Evolutionary conservation across 2,113 vertebrate species (phyloP).

Genomic region (Erythrolamprus reginae): DNA sequence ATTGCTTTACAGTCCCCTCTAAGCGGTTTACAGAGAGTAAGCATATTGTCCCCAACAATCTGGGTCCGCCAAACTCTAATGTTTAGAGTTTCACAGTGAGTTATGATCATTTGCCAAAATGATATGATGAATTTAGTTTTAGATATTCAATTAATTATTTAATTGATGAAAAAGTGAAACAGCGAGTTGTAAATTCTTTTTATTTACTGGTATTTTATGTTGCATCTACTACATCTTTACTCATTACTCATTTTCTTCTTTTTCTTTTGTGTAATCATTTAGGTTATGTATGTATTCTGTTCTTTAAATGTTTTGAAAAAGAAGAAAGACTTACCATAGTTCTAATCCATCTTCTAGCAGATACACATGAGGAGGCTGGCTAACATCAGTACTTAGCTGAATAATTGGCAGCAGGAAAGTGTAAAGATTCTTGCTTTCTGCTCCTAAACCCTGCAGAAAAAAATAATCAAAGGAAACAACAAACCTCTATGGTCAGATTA

Average conservation of each 20-base stretch:
- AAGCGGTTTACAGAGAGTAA: too few species aligned
- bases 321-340: slow-evolving; percentile 79
- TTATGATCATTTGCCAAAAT: not conserved
- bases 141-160: not conserved
- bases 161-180: not conserved
- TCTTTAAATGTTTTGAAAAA: not conserved
- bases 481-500: not conserved
- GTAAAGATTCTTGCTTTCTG: slow-evolving; percentile 94
- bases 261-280: not conserved
- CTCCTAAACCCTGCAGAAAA: slow-evolving; percentile 83
- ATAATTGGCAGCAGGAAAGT: slow-evolving; percentile 96
- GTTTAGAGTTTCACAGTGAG: not conserved
- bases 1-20: too few species aligned
- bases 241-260: not conserved
- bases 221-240: not conserved
- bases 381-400: slow-evolving; percentile 96
- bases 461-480: slow-evolving; percentile 17
- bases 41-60: too few species aligned
- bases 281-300: not conserved
- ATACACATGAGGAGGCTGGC: slow-evolving; percentile 96
- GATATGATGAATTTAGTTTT: not conserved
- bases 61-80: too few species aligned
- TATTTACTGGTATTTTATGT: not conserved
- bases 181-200: not conserved
- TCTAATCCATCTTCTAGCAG: slow-evolving; percentile 96